Percentiles rank a stretch among this genome's conserved stretches.
Evolutionary conservation across 2,888 invertebrate genomes (phyloP).

Genomic region (Acheta domesticus): DNA sequence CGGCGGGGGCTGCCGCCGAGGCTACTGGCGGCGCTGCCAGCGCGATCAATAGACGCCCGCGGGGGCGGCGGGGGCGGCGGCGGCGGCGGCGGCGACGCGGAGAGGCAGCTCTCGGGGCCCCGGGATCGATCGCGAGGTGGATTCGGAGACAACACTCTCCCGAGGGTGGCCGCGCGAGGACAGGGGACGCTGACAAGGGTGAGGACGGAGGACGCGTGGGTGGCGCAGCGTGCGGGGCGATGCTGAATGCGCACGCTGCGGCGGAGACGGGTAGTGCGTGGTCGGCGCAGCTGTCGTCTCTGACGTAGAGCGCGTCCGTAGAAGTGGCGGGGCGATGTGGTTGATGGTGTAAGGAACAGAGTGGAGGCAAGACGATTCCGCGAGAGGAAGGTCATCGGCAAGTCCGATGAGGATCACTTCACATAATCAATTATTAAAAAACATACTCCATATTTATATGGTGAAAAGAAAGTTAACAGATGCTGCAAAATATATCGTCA

Average conservation of each 20-base stretch:
- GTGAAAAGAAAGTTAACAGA: no score
- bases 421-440: no score
- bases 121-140: background rate
- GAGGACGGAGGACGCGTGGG: background rate
- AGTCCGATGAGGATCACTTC: no score
- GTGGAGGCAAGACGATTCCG: no score
- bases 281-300: background rate
- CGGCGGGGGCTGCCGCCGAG: background rate
- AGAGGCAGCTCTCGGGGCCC: background rate
- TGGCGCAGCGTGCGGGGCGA: background rate
- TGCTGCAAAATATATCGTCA: no score
- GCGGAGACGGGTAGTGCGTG: background rate
- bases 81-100: slow-evolving; percentile 11
- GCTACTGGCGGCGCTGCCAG: slow-evolving; percentile 4
- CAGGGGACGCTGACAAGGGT: background rate
- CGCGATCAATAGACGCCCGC: slow-evolving; percentile 9
- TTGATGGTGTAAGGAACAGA: background rate
- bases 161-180: no score
- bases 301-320: no score
- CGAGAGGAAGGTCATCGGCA: no score
- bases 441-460: no score
- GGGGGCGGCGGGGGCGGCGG: background rate
- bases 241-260: background rate
- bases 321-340: background rate
- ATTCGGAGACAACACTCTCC: no score